Evolutionary conservation across 2,797 vertebrate species (phyloP), one percentile per base, ranked within the genome.

Genomic region (Galago senegalensis): DNA sequence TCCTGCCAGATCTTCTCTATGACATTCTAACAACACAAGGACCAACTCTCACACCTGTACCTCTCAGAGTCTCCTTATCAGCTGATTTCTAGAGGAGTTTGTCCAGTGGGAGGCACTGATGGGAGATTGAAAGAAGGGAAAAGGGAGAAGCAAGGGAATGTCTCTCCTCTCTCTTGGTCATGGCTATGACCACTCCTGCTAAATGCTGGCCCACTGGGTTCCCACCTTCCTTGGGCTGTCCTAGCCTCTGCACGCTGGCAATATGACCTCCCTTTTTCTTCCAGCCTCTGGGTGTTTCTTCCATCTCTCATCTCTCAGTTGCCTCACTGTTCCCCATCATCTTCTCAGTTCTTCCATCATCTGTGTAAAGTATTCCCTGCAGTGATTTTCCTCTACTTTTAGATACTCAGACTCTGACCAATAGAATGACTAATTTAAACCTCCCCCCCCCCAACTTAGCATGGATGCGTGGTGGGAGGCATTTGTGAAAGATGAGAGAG

Each of bases 401-500:
- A 90, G 76, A 58, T 37, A 40, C n/a, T 65, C 31, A 90, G 43
- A 77, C 31, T 7, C 61, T 72, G 25, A 83, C 29, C 65, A 70
- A 87, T 53, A 63, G 13, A 85, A 16, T 21, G 92, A 75, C 29
- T 70, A 87, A 49, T 49, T 49, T 49, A 49, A 53, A 14, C 49
- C 49, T 7, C 43, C 43, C 43, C 25, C 2, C 18, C 25, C 2
- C 18, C 17, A n/a, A 87, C 75, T 70, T 63, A 76, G 23, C 34
- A 85, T 34, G n/a, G 23, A 63, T 70, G 40, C 60, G 40, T 21
- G 49, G 40, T 87, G 60, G 88, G 85, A 73, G 58, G 17, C 49
- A 85, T 67, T 80, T 93, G 49, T n/a, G 49, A 92, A 29, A 81
- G 75, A 87, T 29, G 31, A 90, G 73, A 80, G 53, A n/a, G 43